These are phyloP conservation scores for Metopolophium dirhodum DNA, from an alignment of 1,140 invertebrate genomes.

Conservation along the genomic window DNA sequence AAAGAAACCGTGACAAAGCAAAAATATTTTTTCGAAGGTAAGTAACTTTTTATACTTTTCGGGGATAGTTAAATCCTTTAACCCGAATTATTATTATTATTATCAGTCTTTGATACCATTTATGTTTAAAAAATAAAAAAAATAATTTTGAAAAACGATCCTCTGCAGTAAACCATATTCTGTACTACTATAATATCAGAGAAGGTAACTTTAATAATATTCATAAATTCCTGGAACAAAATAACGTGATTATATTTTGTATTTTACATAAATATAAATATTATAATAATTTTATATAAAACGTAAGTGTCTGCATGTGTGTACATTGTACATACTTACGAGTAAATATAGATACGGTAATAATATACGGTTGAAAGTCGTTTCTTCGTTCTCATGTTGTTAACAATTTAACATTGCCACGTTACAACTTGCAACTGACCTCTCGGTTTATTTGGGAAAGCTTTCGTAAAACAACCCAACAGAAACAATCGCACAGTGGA, in stretches of 20 bases:
- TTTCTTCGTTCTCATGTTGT: not conserved
- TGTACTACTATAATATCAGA: not conserved
- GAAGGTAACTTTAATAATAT: not conserved
- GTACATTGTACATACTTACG: not conserved
- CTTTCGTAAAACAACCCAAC: not conserved
- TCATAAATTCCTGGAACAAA: not conserved
- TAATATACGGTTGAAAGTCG: not conserved
- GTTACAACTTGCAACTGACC: not conserved
- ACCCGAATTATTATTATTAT: not conserved
- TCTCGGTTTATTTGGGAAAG: not conserved
- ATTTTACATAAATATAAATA: too few species aligned
- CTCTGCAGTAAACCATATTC: not conserved
- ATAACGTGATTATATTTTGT: not conserved
- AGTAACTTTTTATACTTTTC: not conserved
- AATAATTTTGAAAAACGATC: not conserved
- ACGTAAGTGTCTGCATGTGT: not conserved
- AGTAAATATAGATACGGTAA: not conserved
- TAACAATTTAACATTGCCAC: not conserved
- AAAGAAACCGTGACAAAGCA: not conserved
- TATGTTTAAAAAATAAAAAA: not conserved
- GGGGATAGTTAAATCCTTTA: not conserved
- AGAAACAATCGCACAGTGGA: not conserved
- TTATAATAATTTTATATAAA: not conserved
- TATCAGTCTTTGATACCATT: not conserved
- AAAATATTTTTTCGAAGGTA: constrained; percentile 38